These are phyloP conservation scores for Polydesmus complanatus DNA, from an alignment of 2,888 invertebrate species.

Conservation along the genomic window DNA sequence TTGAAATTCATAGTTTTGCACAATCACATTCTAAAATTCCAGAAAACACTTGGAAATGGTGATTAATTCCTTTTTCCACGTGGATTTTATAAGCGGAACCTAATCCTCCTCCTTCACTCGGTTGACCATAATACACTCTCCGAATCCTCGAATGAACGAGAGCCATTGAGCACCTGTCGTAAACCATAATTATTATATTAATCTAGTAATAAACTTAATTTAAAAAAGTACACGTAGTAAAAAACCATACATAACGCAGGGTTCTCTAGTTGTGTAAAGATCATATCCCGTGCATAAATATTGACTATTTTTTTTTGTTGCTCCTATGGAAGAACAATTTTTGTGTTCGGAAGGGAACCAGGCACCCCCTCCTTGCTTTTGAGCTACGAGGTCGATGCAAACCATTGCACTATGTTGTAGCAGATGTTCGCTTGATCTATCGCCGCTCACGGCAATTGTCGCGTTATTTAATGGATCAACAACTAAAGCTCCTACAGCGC, in stretches of 20 bases:
- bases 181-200: background rate
- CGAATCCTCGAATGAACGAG: slow-evolving; percentile 75
- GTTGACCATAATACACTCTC: slow-evolving; percentile 55
- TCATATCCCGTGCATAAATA: slow-evolving; percentile 81
- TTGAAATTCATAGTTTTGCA: no score
- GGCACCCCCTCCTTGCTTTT: slow-evolving; percentile 63
- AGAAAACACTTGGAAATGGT: slow-evolving; percentile 76
- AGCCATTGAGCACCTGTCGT: slow-evolving; percentile 71
- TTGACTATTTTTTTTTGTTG: background rate
- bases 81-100: slow-evolving; percentile 60
- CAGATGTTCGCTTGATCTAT: slow-evolving; percentile 43
- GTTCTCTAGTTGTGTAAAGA: slow-evolving; percentile 67
- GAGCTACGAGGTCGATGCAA: slow-evolving; percentile 70
- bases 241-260: slow-evolving; percentile 59
- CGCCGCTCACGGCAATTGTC: slow-evolving; percentile 51
- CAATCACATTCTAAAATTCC: slow-evolving; percentile 27
- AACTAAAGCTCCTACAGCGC: slow-evolving; percentile 43
- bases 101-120: slow-evolving; percentile 48
- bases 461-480: slow-evolving; percentile 56
- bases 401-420: slow-evolving; percentile 73
- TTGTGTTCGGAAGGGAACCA: slow-evolving; percentile 31
- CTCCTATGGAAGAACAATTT: background rate
- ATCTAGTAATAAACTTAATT: no score
- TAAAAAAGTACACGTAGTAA: background rate
- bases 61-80: slow-evolving; percentile 63